A percentile compares a stretch with the other conserved stretches of the same genome.
These are phyloP conservation scores for Pheucticus melanocephalus DNA, from an alignment of 2,113 vertebrate genomes.

Conservation along the genomic window DNA sequence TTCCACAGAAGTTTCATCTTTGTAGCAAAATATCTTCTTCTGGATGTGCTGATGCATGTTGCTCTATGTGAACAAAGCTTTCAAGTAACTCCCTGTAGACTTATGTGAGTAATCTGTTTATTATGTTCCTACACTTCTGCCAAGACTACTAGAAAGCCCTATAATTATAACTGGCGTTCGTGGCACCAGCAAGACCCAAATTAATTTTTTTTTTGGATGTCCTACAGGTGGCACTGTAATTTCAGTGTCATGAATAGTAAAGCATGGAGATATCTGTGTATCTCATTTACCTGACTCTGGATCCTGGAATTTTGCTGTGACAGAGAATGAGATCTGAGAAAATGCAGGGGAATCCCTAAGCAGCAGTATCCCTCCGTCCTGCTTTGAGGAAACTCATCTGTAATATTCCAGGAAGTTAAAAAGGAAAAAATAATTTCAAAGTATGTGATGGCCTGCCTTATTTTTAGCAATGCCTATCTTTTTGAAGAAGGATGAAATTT, in stretches of 20 bases:
- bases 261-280: neutral
- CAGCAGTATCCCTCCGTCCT: neutral
- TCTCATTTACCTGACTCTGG: neutral
- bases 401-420: neutral
- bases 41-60: neutral
- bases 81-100: neutral
- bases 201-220: neutral
- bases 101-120: neutral
- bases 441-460: neutral
- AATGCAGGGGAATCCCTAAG: neutral
- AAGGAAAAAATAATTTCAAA: neutral
- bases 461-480: neutral
- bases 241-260: conserved; percentile 10
- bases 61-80: neutral
- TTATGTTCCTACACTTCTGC: neutral
- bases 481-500: neutral
- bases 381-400: neutral
- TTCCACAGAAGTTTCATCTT: neutral
- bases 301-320: neutral
- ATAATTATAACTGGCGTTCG: neutral
- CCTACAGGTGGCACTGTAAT: conserved; percentile 60
- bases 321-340: neutral
- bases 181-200: neutral
- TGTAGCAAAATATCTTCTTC: neutral
- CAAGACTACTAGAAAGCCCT: neutral